Percentiles rank a stretch among this genome's conserved stretches.
Evolutionary conservation across 2,888 invertebrate species (phyloP).

Genomic region (Nesidiocoris tenuis): DNA sequence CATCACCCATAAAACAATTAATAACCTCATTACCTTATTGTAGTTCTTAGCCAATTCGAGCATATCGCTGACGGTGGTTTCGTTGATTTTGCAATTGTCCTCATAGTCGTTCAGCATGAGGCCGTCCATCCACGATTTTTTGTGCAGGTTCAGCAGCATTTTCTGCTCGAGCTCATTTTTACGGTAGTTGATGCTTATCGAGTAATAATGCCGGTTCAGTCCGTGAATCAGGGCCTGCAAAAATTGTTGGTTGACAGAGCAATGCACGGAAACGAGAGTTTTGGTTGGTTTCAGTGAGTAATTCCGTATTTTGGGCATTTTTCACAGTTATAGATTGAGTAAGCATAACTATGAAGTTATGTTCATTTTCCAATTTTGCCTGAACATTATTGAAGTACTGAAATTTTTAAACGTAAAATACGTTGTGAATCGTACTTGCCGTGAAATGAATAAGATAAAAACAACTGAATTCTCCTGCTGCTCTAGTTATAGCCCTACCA

Average conservation of each 20-base stretch:
- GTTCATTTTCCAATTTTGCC: too few species aligned
- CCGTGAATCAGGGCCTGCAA: constrained; percentile 95
- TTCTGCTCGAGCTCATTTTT: constrained; percentile 99
- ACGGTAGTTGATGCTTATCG: constrained; percentile 98
- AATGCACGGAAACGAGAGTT: too few species aligned
- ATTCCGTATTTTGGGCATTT: not conserved
- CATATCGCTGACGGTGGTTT: constrained; percentile 93
- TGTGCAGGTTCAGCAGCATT: constrained; percentile 97
- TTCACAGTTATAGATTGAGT: not conserved
- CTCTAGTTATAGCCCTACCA: too few species aligned
- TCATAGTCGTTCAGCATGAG: constrained; percentile 86
- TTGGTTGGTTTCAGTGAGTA: not conserved
- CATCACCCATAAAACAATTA: constrained; percentile 18
- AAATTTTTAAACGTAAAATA: not conserved
- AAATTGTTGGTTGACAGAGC: constrained; percentile 20
- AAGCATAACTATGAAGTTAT: too few species aligned
- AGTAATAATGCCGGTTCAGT: constrained; percentile 97
- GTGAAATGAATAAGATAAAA: constrained; percentile 2
- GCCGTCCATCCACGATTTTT: constrained; percentile 98
- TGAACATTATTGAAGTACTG: too few species aligned
- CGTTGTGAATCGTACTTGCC: constrained; percentile 9
- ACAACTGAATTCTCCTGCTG: too few species aligned
- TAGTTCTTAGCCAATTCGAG: constrained; percentile 96
- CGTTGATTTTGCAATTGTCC: constrained; percentile 90
- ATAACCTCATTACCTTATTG: constrained; percentile 66